These are phyloP conservation scores for Mohoua ochrocephala DNA, from an alignment of 2,113 vertebrate species.

Conservation along the genomic window DNA sequence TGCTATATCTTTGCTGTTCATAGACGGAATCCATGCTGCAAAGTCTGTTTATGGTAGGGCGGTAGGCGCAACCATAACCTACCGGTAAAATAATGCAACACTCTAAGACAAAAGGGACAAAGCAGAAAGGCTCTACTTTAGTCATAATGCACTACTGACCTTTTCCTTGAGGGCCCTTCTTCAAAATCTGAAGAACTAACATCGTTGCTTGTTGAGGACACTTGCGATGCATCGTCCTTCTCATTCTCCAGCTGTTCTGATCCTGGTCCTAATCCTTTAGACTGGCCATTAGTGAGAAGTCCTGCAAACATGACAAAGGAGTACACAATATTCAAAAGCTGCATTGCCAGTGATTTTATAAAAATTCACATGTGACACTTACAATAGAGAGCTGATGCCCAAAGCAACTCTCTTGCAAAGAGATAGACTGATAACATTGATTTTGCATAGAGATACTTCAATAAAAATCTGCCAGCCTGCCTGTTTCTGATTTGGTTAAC, in stretches of 20 bases:
- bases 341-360: not conserved
- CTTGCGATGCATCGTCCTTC: constrained; percentile 88
- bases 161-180: constrained; percentile 93
- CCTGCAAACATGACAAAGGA: constrained; percentile 74
- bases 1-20: not conserved
- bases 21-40: not conserved
- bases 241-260: constrained; percentile 84
- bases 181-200: constrained; percentile 88
- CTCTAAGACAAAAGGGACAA: not conserved
- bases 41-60: not conserved
- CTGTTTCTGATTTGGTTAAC: not conserved
- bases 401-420: not conserved
- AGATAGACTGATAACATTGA: not conserved
- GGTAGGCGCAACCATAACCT: not conserved
- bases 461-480: not conserved
- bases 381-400: not conserved
- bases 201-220: constrained; percentile 85
- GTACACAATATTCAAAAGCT: constrained; percentile 34
- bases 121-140: not conserved
- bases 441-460: not conserved
- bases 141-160: constrained; percentile 72
- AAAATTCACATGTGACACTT: not conserved
- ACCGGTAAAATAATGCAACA: not conserved
- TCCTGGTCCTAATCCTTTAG: constrained; percentile 87
- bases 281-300: constrained; percentile 87